These are phyloP conservation scores for Microcebus tavaratra DNA, from an alignment of 2,113 vertebrate species.

Conservation along the genomic window DNA sequence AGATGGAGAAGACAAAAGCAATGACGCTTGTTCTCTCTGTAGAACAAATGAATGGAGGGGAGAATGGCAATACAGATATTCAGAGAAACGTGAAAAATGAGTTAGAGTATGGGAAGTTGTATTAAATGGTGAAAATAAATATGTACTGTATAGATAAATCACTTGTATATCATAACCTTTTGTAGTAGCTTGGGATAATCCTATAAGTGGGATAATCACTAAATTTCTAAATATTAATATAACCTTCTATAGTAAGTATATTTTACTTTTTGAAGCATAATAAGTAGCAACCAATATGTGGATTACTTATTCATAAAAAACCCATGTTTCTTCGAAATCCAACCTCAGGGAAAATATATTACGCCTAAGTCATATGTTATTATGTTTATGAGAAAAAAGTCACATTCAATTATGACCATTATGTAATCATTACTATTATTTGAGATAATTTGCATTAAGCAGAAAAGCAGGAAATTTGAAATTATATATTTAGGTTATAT, in stretches of 20 bases:
- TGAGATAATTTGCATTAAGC: conserved; percentile 22
- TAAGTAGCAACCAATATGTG: neutral
- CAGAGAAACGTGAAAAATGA: neutral
- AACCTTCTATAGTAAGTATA: neutral
- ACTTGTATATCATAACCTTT: neutral
- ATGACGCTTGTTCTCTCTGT: neutral
- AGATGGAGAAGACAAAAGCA: neutral
- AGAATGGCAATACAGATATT: neutral
- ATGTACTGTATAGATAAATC: neutral
- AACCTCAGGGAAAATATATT: conserved; percentile 36
- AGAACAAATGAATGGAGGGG: neutral
- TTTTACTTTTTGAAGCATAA: neutral
- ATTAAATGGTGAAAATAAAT: neutral
- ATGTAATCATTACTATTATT: neutral
- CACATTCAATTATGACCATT: conserved; percentile 7
- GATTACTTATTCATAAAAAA: conserved; percentile 41
- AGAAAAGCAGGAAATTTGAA: conserved; percentile 42
- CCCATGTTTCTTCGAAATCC: conserved; percentile 25
- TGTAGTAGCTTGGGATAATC: neutral
- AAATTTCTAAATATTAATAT: neutral
- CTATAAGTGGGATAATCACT: neutral
- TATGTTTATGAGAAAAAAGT: conserved; percentile 10
- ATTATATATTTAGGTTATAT: conserved; percentile 21
- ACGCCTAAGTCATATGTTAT: neutral
- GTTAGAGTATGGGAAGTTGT: neutral